Evolutionary conservation across 2,113 vertebrate genomes (phyloP), one percentile per base, ranked within the genome.

Genomic region (Oncorhynchus mykiss): DNA sequence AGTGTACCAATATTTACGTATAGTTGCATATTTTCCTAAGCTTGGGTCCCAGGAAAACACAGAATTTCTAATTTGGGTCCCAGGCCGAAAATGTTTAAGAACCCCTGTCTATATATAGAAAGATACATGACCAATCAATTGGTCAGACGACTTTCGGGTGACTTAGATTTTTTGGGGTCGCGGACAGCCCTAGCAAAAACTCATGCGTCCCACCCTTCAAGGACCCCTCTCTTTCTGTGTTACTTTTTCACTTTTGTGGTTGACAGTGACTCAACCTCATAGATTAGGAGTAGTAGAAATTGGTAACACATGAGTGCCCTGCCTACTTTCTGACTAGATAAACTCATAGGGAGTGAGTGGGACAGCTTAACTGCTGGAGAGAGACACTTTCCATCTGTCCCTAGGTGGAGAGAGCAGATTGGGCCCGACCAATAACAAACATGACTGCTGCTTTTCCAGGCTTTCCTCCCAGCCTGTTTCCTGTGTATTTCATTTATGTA

Each of bases 321-420:
- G 18, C 59, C 59, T n/a, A 62, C 59, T 22, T 62, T 62, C n/a
- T 22, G 5, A 62, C 59, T 22, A 62, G n/a, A 62, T 62, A 62
- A 62, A 62, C 59, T 34, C 6, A 34, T 8, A 34, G 31, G 31
- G 31, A 34, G 34, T 34, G 34, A 34, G 34, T 34, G 34, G 34
- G 34, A 34, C 34, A 34, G 59, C 11, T 9, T 54, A 7, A 54
- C 12, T 45, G 39, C 39, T 45, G 39, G 8, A 57, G 54, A 57
- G 24, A 27, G 64, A 31, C 24, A 64, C 51, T 78, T 84, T 73
- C 78, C 78, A 51, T 86, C n/a, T 83, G 85, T 85, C 79, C 81
- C 86, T 80, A 89, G 90, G 87, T 89, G 87, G 80, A 86, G 84
- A 88, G 87, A 84, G 80, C 85, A 89, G 86, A 91, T 91, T 83